Evolutionary conservation across 2,113 vertebrate genomes (phyloP).

Genomic region (Macrotis lagotis): DNA sequence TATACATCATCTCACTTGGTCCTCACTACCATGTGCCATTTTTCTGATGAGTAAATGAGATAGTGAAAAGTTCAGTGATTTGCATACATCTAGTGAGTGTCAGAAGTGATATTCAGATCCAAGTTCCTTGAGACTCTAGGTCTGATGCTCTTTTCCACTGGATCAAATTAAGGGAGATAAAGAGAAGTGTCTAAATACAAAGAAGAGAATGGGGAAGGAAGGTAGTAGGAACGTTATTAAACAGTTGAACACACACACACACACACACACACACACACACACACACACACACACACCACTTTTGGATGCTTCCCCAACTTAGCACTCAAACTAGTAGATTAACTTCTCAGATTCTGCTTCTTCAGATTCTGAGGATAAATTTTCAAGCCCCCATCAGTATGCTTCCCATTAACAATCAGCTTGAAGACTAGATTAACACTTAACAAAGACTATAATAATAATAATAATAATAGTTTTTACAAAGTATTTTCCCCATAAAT

Average conservation of each 20-base stretch:
- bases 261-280: too few species aligned
- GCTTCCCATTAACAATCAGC: background rate
- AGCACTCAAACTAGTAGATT: too few species aligned
- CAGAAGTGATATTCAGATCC: background rate
- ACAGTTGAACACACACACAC: too few species aligned
- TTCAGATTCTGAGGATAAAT: background rate
- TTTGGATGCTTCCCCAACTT: background rate
- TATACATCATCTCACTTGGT: too few species aligned
- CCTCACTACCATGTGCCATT: background rate
- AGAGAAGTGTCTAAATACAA: background rate
- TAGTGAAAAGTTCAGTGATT: background rate
- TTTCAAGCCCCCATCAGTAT: background rate
- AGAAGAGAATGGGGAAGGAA: background rate
- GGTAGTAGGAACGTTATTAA: background rate
- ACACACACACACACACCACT: background rate
- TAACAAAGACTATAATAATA: too few species aligned
- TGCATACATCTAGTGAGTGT: background rate
- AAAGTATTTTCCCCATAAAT: background rate
- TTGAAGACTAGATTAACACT: background rate
- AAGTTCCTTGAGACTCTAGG: background rate
- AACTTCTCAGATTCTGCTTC: background rate
- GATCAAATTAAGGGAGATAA: background rate
- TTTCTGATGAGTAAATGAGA: background rate
- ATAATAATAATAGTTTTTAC: background rate
- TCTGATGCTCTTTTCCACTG: background rate